Evolutionary conservation across 2,797 vertebrate genomes (phyloP), one percentile per base, ranked within the genome.

Genomic region (Cossypha polioptera): DNA sequence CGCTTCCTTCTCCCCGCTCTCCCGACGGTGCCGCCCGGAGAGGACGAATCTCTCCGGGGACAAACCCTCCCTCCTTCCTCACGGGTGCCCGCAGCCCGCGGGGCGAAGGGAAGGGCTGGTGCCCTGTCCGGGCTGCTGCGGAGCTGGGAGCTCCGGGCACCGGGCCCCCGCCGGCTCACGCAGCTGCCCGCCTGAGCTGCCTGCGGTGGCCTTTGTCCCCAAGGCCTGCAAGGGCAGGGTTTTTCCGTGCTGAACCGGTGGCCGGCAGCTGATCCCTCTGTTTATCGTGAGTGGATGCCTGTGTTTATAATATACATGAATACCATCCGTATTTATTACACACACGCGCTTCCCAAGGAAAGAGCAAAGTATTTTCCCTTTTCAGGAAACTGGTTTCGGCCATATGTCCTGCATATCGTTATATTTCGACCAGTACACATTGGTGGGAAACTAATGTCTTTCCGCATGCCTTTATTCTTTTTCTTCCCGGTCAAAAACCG

Each of bases 381-480:
- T 78, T 57, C 13, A n/a, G 10, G n/a, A 61, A n/a, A 5, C 18
- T 3, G 4, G 26, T 40, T 67, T 59, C 11, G 14, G n/a, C 55
- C 11, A 1, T 19, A 1, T 8, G 29, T 38, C 55, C 35, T 29
- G 18, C 35, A 3, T 17, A 28, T 33, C 53, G 26, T n/a, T 42
- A n/a, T 17, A 36, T 61, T 85, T 72, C 43, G 33, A 58, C 68
- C 25, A 14, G 42, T 14, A 16, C 17, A 3, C 36, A 4, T 5
- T 18, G 20, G 5, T 21, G n/a, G n/a, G 26, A 43, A 61, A n/a
- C 8, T 11, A 47, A 31, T 36, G n/a, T 8, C n/a, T 8, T 36
- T 29, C 38, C 5, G 1, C 26, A 20, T 2, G 28, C 5, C 18
- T 15, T 19, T n/a, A 5, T 29, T 20, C 7, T 16, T 33, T 7